phyloP scores from a whole-genome alignment of 2,888 invertebrate species.

The Blera fallax region DNA sequence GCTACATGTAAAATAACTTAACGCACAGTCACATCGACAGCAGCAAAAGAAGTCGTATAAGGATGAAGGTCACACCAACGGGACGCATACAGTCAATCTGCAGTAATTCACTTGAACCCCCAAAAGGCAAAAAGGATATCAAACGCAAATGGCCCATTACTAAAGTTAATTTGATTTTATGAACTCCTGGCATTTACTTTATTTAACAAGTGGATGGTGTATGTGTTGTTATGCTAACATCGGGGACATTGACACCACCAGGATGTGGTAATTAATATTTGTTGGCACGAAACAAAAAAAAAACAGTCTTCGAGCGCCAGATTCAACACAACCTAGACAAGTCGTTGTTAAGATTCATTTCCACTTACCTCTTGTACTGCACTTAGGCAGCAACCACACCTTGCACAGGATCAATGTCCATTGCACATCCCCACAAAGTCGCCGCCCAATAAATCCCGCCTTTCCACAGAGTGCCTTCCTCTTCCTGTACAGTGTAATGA shows the following conservation, averaged over 20 bases:
- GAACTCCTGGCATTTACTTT: slow-evolving; percentile 60
- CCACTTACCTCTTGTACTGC: no score
- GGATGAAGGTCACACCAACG: slow-evolving; percentile 38
- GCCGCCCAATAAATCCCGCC: slow-evolving; percentile 21
- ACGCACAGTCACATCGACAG: slow-evolving; percentile 30
- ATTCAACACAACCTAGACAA: no score
- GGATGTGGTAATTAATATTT: slow-evolving; percentile 41
- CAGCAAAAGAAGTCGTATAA: neutral
- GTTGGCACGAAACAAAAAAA: no score
- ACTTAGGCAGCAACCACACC: no score
- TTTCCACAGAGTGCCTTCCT: neutral
- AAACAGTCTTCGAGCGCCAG: no score
- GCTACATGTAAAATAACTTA: slow-evolving; percentile 67
- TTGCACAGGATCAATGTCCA: neutral
- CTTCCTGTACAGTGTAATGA: neutral
- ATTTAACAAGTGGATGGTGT: slow-evolving; percentile 42
- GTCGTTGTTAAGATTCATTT: no score
- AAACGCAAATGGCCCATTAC: slow-evolving; percentile 68
- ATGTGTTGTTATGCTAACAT: neutral
- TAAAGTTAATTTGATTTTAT: slow-evolving; percentile 69
- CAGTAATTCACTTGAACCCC: slow-evolving; percentile 57
- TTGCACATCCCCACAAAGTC: neutral
- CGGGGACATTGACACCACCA: slow-evolving; percentile 4
- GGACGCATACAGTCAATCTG: slow-evolving; percentile 61
- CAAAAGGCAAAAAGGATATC: slow-evolving; percentile 59